These are phyloP conservation scores for Eupleurogrammus muticus DNA, from an alignment of 2,797 vertebrate species.

Conservation along the genomic window DNA sequence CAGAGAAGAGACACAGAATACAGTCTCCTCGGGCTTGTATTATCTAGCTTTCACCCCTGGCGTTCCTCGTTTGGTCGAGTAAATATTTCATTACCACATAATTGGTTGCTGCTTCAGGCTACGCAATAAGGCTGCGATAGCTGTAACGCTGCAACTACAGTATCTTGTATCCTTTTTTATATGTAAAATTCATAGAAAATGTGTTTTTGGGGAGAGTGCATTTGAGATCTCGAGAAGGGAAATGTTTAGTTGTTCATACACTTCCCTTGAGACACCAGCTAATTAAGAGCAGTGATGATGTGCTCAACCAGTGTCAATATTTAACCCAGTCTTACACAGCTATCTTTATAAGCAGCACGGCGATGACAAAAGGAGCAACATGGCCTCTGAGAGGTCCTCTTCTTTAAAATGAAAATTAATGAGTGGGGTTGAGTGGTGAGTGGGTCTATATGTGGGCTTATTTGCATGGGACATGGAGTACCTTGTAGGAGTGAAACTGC, in stretches of 20 bases:
- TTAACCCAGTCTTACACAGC: constrained; percentile 81
- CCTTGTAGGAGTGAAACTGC: constrained; percentile 73
- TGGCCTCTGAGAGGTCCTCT: constrained; percentile 75
- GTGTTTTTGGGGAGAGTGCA: constrained; percentile 64
- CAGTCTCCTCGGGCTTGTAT: constrained; percentile 77
- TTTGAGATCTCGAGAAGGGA: constrained; percentile 70
- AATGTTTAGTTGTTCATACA: constrained; percentile 74
- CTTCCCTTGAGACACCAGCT: constrained; percentile 70
- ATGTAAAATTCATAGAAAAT: constrained; percentile 83
- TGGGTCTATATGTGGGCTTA: constrained; percentile 80
- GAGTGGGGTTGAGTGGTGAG: constrained; percentile 78
- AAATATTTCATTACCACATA: constrained; percentile 90
- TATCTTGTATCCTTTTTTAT: constrained; percentile 71
- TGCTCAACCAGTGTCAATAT: constrained; percentile 82
- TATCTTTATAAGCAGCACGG: constrained; percentile 80
- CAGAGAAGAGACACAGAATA: constrained; percentile 68
- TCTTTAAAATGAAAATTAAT: constrained; percentile 88
- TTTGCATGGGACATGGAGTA: constrained; percentile 87
- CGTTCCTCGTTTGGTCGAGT: constrained; percentile 84
- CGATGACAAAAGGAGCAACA: constrained; percentile 72
- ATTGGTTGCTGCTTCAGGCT: constrained; percentile 88
- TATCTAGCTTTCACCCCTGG: constrained; percentile 84
- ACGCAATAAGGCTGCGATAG: constrained; percentile 79
- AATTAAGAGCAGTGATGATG: constrained; percentile 77
- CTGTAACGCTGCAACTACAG: constrained; percentile 64